Base-by-base conservation (phyloP, 2,113 vertebrate species). In the Glaucomys volans region DNA sequence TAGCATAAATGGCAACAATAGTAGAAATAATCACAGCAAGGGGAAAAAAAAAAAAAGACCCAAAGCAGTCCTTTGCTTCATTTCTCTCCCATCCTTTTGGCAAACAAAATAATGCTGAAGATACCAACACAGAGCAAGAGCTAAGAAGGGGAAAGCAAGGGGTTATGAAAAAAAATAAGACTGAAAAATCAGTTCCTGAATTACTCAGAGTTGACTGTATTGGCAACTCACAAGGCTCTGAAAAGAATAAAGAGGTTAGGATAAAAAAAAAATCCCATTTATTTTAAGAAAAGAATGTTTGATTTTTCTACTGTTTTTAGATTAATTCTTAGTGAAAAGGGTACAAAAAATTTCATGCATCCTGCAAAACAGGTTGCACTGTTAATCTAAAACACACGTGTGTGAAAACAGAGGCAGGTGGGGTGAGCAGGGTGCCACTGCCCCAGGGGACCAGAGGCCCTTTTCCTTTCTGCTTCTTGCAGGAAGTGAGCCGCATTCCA, bases 271-370 rank as follows among this genome's bases (percentile, higher is more conserved):
- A 91, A 92, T 80, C 89, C 64, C 91, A 87, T 72, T 93, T 96
- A 96, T 97, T 97, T 97, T 96, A 94, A 95, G 96, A 97, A 97
- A 96, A 75, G 89, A 94, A 98, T 96, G 94, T 89, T 95, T 95
- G 93, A 86, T 93, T 94, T 91, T 50, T 66, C 85, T 96, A 76
- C 77, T 96, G 82, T 91, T 97, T 97, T 96, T 92, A 94, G 94
- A 86, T 74, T 80, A 93, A 96, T 95, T 91, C 82, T 91, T 88
- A 71, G 82, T 91, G 69, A 76, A 94, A 85, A 93, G 71, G 67
- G 4, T 67, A 86, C 22, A 75, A 96, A 85, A 92, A 92, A 93
- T 42, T n/a, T 50, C 76, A 91, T 93, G 64, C 82, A 88, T 94
- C 94, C 82, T 95, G 74, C 37, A 93, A 95, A 97, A 92, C 17